A percentile compares a stretch with the other conserved stretches of the same genome.
phyloP scores from a whole-genome alignment of 2,888 invertebrate species.

The Campoletis raptor region DNA sequence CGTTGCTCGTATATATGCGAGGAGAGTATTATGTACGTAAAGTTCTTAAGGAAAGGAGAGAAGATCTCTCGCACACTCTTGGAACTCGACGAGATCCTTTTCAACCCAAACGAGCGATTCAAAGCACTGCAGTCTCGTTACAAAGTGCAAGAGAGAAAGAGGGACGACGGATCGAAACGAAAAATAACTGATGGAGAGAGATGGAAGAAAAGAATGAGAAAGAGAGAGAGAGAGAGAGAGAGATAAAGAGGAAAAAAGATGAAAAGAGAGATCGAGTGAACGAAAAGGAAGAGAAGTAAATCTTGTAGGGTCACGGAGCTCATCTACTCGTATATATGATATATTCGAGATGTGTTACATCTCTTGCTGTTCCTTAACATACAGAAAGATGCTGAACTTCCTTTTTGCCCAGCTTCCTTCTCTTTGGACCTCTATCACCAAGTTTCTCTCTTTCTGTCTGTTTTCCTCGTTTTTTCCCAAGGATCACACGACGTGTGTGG shows the following conservation, averaged over 20 bases:
- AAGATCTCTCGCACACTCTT: conserved; percentile 62
- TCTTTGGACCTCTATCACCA: conserved; percentile 10
- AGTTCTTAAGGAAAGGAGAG: conserved; percentile 36
- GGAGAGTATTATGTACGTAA: conserved; percentile 17
- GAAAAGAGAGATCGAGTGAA: conserved; percentile 32
- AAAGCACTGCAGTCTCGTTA: conserved; percentile 74
- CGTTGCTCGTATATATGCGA: conserved; percentile 71
- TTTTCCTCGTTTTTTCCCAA: conserved; percentile 3
- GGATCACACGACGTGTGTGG: conserved; percentile 61
- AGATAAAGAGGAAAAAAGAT: conserved; percentile 1
- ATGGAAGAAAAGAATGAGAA: background rate
- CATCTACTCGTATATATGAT: conserved; percentile 76
- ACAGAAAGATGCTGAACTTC: conserved; percentile 50
- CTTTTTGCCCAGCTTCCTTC: conserved; percentile 34
- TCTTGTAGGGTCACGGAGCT: conserved; percentile 79
- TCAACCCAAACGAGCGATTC: conserved; percentile 83
- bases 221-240: conserved; percentile 19
- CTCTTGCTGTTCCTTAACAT: conserved; percentile 74
- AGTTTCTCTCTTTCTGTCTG: conserved; percentile 38
- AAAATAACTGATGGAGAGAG: background rate
- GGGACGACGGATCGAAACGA: conserved; percentile 1
- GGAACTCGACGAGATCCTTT: conserved; percentile 76
- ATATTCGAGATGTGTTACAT: conserved; percentile 71
- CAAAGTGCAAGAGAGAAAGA: conserved; percentile 45
- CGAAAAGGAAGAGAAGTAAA: conserved; percentile 74